phyloP scores from a whole-genome alignment of 2,113 vertebrate genomes.

The Rhea pennata region DNA sequence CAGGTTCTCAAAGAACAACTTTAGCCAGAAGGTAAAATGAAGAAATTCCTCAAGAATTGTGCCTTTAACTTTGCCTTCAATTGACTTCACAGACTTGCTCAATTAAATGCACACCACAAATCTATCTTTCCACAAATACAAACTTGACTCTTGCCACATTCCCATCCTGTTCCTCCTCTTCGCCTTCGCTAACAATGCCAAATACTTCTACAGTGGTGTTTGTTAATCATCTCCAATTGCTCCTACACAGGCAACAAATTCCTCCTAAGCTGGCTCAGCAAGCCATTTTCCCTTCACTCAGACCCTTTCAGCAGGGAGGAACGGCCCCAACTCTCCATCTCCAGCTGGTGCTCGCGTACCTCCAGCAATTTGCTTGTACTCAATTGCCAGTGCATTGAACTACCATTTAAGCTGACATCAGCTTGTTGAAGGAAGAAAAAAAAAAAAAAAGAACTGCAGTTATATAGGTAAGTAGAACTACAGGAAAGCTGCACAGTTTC shows the following conservation, averaged over 20 bases:
- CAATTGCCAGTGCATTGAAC: accelerated
- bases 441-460: not conserved
- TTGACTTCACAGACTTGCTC: not conserved
- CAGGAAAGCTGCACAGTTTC: not conserved
- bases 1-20: not conserved
- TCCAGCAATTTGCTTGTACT: not conserved
- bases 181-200: not conserved
- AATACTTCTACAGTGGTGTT: not conserved
- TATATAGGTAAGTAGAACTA: not conserved
- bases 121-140: not conserved
- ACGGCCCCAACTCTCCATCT: not conserved
- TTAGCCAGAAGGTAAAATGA: not conserved
- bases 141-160: not conserved
- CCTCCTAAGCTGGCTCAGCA: not conserved
- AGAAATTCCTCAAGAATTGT: not conserved
- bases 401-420: not conserved
- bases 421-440: not conserved
- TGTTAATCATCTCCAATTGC: not conserved
- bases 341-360: not conserved
- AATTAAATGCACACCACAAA: not conserved
- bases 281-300: not conserved
- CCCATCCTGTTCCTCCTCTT: not conserved
- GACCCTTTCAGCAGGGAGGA: not conserved
- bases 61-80: not conserved
- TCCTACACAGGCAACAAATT: not conserved